Percentiles rank a stretch among this genome's conserved stretches.
Conservation (phyloP, 2,113 vertebrate genomes). For the Buteo buteo region DNA sequence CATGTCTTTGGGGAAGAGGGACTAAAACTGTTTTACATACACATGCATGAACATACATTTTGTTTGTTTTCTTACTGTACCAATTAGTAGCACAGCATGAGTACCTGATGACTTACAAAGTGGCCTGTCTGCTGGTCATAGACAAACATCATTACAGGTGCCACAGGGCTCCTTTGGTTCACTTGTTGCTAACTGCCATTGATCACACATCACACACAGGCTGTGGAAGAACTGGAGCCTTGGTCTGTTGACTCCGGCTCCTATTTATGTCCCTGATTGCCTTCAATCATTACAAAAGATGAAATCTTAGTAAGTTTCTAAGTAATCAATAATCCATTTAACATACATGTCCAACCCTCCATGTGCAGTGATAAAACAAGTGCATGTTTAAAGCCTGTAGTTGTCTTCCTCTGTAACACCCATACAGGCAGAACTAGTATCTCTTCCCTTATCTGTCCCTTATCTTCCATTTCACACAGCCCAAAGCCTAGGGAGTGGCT, state of each 20-base stretch:
- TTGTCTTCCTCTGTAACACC: not conserved
- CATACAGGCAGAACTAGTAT: not conserved
- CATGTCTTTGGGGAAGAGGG: not conserved
- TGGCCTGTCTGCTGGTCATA: not conserved
- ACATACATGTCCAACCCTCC: not conserved
- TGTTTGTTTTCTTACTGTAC: not conserved
- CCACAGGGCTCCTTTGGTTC: not conserved
- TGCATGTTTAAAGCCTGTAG: not conserved
- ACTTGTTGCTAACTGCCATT: not conserved
- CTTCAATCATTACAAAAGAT: not conserved
- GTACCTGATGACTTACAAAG: not conserved
- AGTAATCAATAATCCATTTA: not conserved
- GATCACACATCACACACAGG: rapidly evolving
- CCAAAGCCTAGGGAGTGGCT: not conserved
- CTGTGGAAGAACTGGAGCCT: not conserved
- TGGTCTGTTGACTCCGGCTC: not conserved
- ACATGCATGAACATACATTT: rapidly evolving
- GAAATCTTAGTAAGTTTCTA: not conserved
- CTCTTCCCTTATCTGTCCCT: not conserved
- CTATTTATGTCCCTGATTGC: not conserved
- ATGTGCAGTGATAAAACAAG: not conserved
- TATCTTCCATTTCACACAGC: not conserved
- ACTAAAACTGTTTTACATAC: too few relatives aligned
- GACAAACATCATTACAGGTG: not conserved
- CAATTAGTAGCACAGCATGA: not conserved